Base-by-base conservation (phyloP, 2,797 vertebrate species). In the Lepus oiostolus region DNA sequence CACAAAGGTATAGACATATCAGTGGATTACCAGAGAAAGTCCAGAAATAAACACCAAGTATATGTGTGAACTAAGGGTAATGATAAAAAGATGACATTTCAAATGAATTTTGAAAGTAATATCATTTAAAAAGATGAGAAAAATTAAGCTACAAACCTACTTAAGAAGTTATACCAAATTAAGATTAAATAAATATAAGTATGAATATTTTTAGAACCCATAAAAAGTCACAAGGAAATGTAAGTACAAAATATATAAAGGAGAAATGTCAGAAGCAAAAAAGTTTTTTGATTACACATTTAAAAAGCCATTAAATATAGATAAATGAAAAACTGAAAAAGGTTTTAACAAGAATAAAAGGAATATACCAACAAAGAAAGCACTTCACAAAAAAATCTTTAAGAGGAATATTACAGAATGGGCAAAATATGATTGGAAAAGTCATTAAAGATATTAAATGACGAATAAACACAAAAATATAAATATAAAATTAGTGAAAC, bases 151-250 rank as follows among this genome's bases (percentile, higher is more conserved):
- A 81, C 21, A 80, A 89, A 2, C 35, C 30, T 65, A 83, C 3
- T 16, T 68, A 90, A 83, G 32, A 79, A 54, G 6, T 16, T 85
- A 30, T n/a, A 79, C 7, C 28, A 72, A 81, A 58, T 74, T 38
- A 89, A 85, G 30, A 93, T 54, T 83, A 94, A 77, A 77, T 60
- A 83, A 91, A 93, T 85, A 52, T 84, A 84, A 68, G 35, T 75
- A 30, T 6, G 38, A 86, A 68, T 54, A 30, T 5, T 30, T 74
- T 90, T 80, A 30, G 32, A 70, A 84, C 9, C 30, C 10, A 71
- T 47, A 77, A 82, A 94, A 74, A 67, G 4, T 38, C 88, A 80
- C 4, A 70, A 83, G 72, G 24, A 74, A 81, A 79, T 63, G 0
- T 80, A 88, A 87, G 24, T 50, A 65, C 79, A 94, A 70, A 75